Evolutionary conservation across 2,113 vertebrate genomes (phyloP), one percentile per base, ranked within the genome.

Genomic region (Xerus inauris): DNA sequence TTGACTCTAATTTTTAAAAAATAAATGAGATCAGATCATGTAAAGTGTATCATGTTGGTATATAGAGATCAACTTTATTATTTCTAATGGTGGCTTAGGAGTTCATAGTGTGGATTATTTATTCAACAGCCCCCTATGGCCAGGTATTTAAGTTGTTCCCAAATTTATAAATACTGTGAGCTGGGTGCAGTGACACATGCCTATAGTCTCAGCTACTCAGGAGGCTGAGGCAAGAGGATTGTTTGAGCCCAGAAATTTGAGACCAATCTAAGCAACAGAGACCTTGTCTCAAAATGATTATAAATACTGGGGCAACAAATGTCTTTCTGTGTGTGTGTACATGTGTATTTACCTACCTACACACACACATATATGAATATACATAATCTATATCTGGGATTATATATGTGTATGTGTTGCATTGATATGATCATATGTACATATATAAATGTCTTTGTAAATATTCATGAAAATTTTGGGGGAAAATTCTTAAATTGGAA

Each of bases 111-210:
- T 86, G 71, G 38, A 40, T 64, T 32, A 30, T 54, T 92, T 91
- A 85, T 51, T 93, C 26, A 94, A 1, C 3, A 89, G 40, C 47
- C 11, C 20, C 38, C 40, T 51, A 32, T 20, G 87, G 32, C 26
- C 40, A 77, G 71, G 26, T 51, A 71, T 94, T 93, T 47, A 93
- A 42, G 13, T 92, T 89, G 51, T 65, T 83, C 81, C 22, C 17
- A 62, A 24, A 62, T 96, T 76, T 92, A 89, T 87, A 83, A 94
- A 89, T 59, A 77, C 24, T 6, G 3, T 89, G 40, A 67, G 32
- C 14, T 7, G 32, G 30, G 65, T 35, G 30, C 65, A 67, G 65
- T 67, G 65, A 16, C 65, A 13, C 6, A 0, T 35, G 16, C 35
- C 65, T 19, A 19, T 19, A 35, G 16, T 69, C 35, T 16, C 32